phyloP scores from a whole-genome alignment of 2,888 invertebrate species.

The Lasioglossum marginatum region DNA sequence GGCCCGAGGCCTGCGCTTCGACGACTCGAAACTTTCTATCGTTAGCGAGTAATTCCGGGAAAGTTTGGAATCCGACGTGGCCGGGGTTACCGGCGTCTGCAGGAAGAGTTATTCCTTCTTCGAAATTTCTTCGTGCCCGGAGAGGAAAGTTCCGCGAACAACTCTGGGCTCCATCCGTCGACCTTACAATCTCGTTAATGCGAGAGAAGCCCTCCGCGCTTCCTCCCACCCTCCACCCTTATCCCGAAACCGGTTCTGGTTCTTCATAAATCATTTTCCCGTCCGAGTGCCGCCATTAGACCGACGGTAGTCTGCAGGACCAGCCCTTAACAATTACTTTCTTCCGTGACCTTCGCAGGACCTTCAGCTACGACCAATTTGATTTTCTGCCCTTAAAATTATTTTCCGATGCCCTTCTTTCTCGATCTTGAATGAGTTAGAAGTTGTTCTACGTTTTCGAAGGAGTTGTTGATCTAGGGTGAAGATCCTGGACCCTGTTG shows the following conservation, averaged over 20 bases:
- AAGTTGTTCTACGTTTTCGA: background rate
- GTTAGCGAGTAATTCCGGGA: constrained; percentile 61
- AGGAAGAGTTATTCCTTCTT: constrained; percentile 58
- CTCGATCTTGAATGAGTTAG: no score
- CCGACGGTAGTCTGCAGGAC: constrained; percentile 23
- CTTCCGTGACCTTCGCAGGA: constrained; percentile 47
- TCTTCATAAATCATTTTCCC: constrained; percentile 65
- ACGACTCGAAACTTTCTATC: constrained; percentile 65
- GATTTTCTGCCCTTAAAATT: background rate
- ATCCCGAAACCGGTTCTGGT: background rate
- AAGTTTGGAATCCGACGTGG: constrained; percentile 51
- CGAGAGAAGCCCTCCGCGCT: constrained; percentile 35
- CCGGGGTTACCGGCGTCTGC: constrained; percentile 46
- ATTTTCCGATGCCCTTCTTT: no score
- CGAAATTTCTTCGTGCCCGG: constrained; percentile 59
- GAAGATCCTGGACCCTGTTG: no score
- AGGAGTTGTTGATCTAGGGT: background rate
- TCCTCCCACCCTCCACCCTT: no score
- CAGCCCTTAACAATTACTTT: constrained; percentile 49
- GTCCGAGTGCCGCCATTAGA: constrained; percentile 39
- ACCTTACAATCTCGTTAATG: constrained; percentile 66
- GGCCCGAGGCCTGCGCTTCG: constrained; percentile 33
- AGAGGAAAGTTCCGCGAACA: constrained; percentile 52
- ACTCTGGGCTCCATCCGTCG: constrained; percentile 55
- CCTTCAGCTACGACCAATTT: background rate